phyloP scores from a whole-genome alignment of 2,888 invertebrate genomes.

The Notodonta ziczac region DNA sequence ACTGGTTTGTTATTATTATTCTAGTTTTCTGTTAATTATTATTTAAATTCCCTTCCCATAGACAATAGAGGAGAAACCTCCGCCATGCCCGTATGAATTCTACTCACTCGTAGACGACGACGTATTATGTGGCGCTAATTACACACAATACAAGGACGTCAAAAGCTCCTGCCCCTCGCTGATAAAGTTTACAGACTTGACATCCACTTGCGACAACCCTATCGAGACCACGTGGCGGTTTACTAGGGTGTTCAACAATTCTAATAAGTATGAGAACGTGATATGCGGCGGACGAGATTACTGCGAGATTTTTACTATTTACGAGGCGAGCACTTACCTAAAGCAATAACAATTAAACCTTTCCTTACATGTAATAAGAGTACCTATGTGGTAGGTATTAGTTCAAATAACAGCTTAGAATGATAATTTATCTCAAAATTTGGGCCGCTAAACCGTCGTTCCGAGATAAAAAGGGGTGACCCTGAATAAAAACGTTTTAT shows the following conservation, averaged over 20 bases:
- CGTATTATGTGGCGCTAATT: conserved; percentile 49
- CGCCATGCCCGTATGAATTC: conserved; percentile 63
- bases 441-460: too few species aligned
- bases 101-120: conserved; percentile 45
- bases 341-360: too few species aligned
- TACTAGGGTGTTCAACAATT: conserved; percentile 35
- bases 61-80: conserved; percentile 58
- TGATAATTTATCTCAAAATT: too few species aligned
- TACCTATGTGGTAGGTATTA: too few species aligned
- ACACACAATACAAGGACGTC: conserved; percentile 32
- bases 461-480: too few species aligned
- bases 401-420: too few species aligned
- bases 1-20: too few species aligned
- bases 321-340: conserved; percentile 46
- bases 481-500: too few species aligned
- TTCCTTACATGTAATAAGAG: too few species aligned
- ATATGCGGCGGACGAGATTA: conserved; percentile 55
- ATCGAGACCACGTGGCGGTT: conserved; percentile 57
- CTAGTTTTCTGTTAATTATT: neutral
- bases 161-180: conserved; percentile 39
- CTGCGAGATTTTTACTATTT: conserved; percentile 59
- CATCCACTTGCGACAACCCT: conserved; percentile 56
- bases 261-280: conserved; percentile 34
- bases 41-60: conserved; percentile 34
- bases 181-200: conserved; percentile 46